phyloP scores from a whole-genome alignment of 2,888 invertebrate genomes.

The Cryptocephalus primarius region DNA sequence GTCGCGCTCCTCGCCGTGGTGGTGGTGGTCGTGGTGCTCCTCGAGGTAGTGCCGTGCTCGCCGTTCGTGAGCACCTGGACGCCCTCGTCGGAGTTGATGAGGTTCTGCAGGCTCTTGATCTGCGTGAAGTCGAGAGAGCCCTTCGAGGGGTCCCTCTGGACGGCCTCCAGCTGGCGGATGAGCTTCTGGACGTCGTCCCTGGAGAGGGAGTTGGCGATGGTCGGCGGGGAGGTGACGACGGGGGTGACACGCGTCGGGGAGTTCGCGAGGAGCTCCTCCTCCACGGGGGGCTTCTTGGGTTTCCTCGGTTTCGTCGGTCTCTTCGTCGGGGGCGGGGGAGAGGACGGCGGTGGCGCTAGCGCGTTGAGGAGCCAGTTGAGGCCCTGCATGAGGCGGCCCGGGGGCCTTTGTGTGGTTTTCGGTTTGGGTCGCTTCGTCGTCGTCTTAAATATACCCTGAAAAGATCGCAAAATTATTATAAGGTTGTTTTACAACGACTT shows the following conservation, averaged over 20 bases:
- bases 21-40: conserved; percentile 6
- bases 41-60: conserved; percentile 20
- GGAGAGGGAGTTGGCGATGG: conserved; percentile 18
- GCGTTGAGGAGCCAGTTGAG: conserved; percentile 34
- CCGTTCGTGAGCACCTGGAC: conserved; percentile 20
- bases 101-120: conserved; percentile 25
- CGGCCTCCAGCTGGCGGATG: conserved; percentile 29
- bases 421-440: conserved; percentile 20
- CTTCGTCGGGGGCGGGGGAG: conserved; percentile 9
- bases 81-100: conserved; percentile 22
- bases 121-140: conserved; percentile 26
- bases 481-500: not conserved
- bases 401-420: conserved; percentile 36
- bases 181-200: conserved; percentile 24
- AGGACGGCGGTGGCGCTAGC: conserved; percentile 23
- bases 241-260: conserved; percentile 31
- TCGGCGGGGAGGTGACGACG: conserved; percentile 25
- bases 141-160: conserved; percentile 31
- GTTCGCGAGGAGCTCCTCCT: conserved; percentile 25
- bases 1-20: conserved; percentile 3
- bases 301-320: conserved; percentile 17
- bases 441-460: conserved; percentile 20
- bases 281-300: conserved; percentile 14
- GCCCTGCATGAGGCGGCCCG: conserved; percentile 33
- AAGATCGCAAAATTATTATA: not conserved